Base-by-base conservation (phyloP, 2,888 invertebrate genomes). In the Cancer borealis region DNA sequence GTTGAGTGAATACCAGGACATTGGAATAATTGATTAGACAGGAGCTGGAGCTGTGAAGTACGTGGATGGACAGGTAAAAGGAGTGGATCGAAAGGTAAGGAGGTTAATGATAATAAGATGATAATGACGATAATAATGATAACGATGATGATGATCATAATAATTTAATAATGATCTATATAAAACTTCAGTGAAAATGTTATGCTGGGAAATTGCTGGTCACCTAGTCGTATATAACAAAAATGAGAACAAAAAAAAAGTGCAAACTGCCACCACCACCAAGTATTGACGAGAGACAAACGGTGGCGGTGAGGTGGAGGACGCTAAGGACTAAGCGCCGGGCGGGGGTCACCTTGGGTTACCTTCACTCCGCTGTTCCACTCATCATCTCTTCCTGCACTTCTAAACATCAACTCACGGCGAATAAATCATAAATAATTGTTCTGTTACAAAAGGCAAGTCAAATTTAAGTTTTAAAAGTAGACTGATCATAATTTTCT, bases 341-440 rank as follows among this genome's bases (percentile, higher is more conserved):
- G 66, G 14, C 66, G 66, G n/a, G 66, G 66, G 66, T 66, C n/a
- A 66, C 66, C 66, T 66, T 66, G 66, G 66, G n/a, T 66, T 66
- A 66, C 66, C 66, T 66, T 66, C 66, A n/a, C 66, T 66, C 66
- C 66, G 66, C 66, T 30, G 30, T 30, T 79, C 10, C 79, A 30
- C 30, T 30, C 8, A 30, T 79, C 79, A 79, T 30, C 30, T 30
- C 30, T 21, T 26, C 79, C 79, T 30, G 79, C 79, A 12, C 79
- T 79, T 79, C 79, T 30, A 30, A 30, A 79, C 30, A 6, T 79
- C 10, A 30, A 30, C 79, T 79, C 79, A 30, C 12, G 30, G 26
- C 21, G 30, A 79, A 26, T 30, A 79, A 30, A 26, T 2, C 79
- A 79, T 30, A 8, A 79, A 30, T 30, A 79, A 17, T 17, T 66